Percentiles rank a stretch among this genome's conserved stretches.
Conservation (phyloP, 2,888 invertebrate species). For the Clitarchus hookeri region DNA sequence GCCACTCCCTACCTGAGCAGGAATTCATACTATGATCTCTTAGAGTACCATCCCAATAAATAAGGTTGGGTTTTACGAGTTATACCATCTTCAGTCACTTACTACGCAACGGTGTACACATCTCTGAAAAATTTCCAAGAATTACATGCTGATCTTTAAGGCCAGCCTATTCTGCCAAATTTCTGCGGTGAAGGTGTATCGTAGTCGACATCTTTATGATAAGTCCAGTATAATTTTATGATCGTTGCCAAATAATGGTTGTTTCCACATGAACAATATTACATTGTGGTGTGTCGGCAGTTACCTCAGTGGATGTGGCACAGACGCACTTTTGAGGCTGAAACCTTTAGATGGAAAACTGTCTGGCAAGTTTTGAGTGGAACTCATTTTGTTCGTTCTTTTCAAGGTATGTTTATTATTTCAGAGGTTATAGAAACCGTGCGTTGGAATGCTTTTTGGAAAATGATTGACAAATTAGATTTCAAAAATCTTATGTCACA, state of each 20-base stretch:
- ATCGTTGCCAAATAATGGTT: background rate
- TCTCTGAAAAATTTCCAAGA: background rate
- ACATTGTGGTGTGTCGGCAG: background rate
- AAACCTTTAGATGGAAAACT: background rate
- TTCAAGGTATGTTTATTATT: background rate
- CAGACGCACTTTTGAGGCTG: conserved; percentile 19
- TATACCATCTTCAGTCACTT: background rate
- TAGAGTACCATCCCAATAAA: background rate
- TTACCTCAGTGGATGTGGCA: conserved; percentile 20
- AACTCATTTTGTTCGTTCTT: conserved; percentile 18
- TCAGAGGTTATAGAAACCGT: background rate
- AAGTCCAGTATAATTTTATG: background rate
- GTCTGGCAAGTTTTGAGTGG: background rate
- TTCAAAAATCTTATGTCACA: background rate
- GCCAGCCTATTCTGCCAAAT: background rate
- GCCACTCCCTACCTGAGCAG: background rate
- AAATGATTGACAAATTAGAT: background rate
- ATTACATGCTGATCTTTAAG: background rate
- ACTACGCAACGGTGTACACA: conserved; percentile 17
- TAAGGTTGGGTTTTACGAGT: background rate
- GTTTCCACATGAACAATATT: background rate
- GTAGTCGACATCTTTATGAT: background rate
- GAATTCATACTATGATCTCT: background rate
- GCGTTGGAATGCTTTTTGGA: background rate
- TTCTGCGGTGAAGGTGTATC: background rate